Evolutionary conservation across 2,113 vertebrate species (phyloP).

Genomic region (Apteryx owenii): DNA sequence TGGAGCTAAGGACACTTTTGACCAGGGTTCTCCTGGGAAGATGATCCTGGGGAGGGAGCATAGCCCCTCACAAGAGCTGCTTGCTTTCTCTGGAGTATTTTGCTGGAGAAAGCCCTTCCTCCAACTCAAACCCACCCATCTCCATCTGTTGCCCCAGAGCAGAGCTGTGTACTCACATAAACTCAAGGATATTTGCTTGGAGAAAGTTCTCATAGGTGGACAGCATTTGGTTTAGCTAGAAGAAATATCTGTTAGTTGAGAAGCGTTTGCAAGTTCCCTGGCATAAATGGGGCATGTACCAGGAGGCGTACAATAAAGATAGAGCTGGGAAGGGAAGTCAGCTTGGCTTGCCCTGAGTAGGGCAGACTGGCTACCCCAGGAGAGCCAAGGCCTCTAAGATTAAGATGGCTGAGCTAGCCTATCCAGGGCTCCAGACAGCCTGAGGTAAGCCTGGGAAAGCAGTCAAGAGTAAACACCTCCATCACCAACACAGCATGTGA

Average conservation of each 20-base stretch:
- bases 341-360: background rate
- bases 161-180: constrained; percentile 31
- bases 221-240: constrained; percentile 30
- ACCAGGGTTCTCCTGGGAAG: background rate
- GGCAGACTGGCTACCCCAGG: background rate
- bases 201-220: constrained; percentile 14
- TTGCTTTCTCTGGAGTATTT: background rate
- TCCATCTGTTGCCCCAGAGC: background rate
- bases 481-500: accelerated
- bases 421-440: background rate
- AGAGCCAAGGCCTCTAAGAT: background rate
- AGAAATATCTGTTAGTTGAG: accelerated
- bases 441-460: background rate
- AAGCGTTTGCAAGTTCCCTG: background rate
- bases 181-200: background rate
- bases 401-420: background rate
- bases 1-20: background rate
- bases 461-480: background rate
- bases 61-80: accelerated
- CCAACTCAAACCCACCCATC: background rate
- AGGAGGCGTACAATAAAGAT: accelerated
- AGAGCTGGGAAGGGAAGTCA: too few species aligned
- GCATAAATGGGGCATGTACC: accelerated
- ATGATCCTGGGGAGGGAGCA: accelerated
- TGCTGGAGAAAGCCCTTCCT: background rate